These are phyloP conservation scores for Amniataba percoides DNA, from an alignment of 2,797 vertebrate genomes.

Conservation along the genomic window DNA sequence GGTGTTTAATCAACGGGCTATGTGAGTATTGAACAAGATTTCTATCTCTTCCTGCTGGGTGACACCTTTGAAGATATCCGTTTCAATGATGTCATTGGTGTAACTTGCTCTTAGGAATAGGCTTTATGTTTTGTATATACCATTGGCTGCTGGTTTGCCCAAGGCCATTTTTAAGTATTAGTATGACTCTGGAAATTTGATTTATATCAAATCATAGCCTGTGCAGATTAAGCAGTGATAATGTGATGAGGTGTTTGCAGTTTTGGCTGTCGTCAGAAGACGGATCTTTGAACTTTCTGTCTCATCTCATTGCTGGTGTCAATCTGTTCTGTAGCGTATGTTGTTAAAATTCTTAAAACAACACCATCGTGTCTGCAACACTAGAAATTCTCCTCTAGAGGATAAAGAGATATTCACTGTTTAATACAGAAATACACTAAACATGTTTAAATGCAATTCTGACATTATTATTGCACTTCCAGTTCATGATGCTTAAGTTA, in stretches of 20 bases:
- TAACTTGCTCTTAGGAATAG: constrained; percentile 8
- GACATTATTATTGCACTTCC: background rate
- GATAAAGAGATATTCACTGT: background rate
- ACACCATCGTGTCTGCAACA: background rate
- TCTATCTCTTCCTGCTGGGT: constrained; percentile 19
- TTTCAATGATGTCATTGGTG: constrained; percentile 34
- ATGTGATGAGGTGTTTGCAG: constrained; percentile 7
- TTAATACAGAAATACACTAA: constrained; percentile 12
- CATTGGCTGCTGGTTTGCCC: constrained; percentile 43
- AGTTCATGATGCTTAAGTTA: constrained; percentile 10
- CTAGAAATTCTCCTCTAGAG: background rate
- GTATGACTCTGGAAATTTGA: constrained; percentile 20
- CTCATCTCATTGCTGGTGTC: constrained; percentile 5
- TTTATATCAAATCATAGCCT: constrained; percentile 30
- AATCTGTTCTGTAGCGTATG: constrained; percentile 25
- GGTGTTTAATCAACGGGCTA: constrained; percentile 19
- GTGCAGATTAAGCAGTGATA: constrained; percentile 23
- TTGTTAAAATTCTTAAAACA: constrained; percentile 9
- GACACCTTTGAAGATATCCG: constrained; percentile 16
- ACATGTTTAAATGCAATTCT: constrained; percentile 1
- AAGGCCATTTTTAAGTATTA: constrained; percentile 24
- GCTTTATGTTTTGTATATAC: constrained; percentile 27
- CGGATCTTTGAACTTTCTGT: constrained; percentile 24
- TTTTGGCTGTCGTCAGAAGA: constrained; percentile 14
- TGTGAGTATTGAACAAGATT: background rate